phyloP scores from a whole-genome alignment of 2,113 vertebrate genomes.

The Cygnus atratus region DNA sequence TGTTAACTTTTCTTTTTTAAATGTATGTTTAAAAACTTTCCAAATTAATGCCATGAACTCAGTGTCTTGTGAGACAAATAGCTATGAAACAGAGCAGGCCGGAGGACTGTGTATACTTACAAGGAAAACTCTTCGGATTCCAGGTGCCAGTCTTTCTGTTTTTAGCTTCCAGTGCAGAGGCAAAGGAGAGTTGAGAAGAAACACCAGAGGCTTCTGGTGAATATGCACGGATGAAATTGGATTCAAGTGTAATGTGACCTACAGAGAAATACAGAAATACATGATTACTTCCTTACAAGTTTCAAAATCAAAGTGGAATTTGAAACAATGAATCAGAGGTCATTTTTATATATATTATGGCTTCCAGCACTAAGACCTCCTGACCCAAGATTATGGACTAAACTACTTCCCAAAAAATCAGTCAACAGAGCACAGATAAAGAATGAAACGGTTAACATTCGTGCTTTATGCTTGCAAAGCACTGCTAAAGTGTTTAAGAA shows the following conservation, averaged over 20 bases:
- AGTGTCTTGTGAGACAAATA: background rate
- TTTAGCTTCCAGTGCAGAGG: conserved; percentile 89
- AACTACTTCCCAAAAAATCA: background rate
- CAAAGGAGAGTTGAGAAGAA: conserved; percentile 89
- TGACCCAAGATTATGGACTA: background rate
- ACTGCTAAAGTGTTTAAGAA: conserved; percentile 58
- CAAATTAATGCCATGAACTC: conserved; percentile 6
- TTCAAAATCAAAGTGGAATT: background rate
- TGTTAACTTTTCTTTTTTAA: background rate
- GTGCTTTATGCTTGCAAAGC: conserved; percentile 1
- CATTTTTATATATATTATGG: background rate
- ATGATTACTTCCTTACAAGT: background rate
- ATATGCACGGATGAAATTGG: conserved; percentile 89
- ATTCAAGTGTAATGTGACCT: conserved; percentile 90
- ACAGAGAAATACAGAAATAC: conserved; percentile 23
- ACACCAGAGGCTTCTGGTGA: conserved; percentile 91
- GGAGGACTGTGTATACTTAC: conserved; percentile 79
- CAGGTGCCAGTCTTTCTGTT: conserved; percentile 85
- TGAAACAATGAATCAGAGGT: background rate
- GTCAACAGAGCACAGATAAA: background rate
- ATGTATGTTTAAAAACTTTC: conserved; percentile 16
- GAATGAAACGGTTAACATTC: conserved; percentile 46
- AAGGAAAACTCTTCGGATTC: conserved; percentile 85
- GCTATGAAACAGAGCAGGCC: background rate
- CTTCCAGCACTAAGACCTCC: background rate